phyloP scores from a whole-genome alignment of 2,797 vertebrate species.

The Sebastes miniatus region DNA sequence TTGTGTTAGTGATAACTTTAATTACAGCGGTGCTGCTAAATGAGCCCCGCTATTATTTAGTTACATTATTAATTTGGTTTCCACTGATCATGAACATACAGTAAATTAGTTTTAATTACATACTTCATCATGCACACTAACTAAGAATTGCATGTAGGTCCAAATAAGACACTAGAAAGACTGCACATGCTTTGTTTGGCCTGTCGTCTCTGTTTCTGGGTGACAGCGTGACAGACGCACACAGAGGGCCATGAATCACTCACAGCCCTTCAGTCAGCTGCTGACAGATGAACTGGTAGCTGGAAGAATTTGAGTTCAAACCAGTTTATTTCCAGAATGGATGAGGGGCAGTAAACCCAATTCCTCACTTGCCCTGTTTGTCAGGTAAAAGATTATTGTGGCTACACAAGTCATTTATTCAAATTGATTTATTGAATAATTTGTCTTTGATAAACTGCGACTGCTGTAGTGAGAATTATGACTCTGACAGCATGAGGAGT shows the following conservation, averaged over 20 bases:
- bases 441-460: background rate
- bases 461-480: background rate
- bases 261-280: constrained; percentile 21
- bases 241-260: constrained; percentile 44
- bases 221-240: constrained; percentile 36
- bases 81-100: constrained; percentile 10
- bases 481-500: constrained; percentile 12
- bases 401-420: constrained; percentile 9
- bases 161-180: constrained; percentile 10
- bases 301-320: constrained; percentile 4
- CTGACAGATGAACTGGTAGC: constrained; percentile 33
- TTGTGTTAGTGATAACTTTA: background rate
- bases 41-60: constrained; percentile 16
- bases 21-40: constrained; percentile 4
- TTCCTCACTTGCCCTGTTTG: background rate
- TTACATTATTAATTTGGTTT: constrained; percentile 22
- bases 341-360: background rate
- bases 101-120: constrained; percentile 24
- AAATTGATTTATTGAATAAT: background rate
- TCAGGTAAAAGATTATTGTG: background rate
- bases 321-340: constrained; percentile 17
- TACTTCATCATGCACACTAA: background rate
- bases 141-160: background rate
- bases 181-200: constrained; percentile 40
- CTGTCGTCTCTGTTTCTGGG: constrained; percentile 23